Conservation (phyloP, 2,113 vertebrate genomes). For the Cervus canadensis region DNA sequence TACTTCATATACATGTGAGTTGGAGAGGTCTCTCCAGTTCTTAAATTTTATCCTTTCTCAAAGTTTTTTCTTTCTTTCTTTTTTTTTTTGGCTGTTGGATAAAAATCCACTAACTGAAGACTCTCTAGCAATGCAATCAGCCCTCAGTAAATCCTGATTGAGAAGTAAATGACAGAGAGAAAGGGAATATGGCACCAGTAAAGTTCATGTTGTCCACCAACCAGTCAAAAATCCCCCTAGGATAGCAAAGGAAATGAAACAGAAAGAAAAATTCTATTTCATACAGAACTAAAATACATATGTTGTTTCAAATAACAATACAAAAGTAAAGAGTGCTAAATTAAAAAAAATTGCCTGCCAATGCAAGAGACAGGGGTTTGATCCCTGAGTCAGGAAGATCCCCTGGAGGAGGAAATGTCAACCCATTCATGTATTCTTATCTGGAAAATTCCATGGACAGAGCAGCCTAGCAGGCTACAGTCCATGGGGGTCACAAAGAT, state of each 20-base stretch:
- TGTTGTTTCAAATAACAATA: background rate
- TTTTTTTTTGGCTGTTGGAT: background rate
- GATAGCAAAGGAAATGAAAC: background rate
- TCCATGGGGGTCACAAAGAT: background rate
- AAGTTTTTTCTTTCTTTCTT: background rate
- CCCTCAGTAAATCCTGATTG: background rate
- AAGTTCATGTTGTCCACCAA: background rate
- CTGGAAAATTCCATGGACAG: background rate
- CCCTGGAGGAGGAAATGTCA: background rate
- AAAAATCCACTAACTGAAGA: slow-evolving; percentile 48
- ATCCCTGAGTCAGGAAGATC: background rate
- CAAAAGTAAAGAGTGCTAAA: background rate
- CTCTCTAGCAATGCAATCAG: background rate
- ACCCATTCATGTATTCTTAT: background rate
- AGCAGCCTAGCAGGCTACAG: background rate
- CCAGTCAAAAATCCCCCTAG: background rate
- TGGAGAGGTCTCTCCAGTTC: background rate
- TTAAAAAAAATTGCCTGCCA: background rate
- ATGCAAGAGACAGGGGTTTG: background rate
- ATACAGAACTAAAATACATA: background rate
- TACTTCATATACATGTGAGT: slow-evolving; percentile 12
- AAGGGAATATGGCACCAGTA: background rate
- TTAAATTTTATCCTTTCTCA: slow-evolving; percentile 8
- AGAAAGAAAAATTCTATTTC: background rate
- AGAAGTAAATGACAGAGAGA: background rate